Evolutionary conservation across 2,888 invertebrate species (phyloP).

Genomic region (Acrocera orbiculus): DNA sequence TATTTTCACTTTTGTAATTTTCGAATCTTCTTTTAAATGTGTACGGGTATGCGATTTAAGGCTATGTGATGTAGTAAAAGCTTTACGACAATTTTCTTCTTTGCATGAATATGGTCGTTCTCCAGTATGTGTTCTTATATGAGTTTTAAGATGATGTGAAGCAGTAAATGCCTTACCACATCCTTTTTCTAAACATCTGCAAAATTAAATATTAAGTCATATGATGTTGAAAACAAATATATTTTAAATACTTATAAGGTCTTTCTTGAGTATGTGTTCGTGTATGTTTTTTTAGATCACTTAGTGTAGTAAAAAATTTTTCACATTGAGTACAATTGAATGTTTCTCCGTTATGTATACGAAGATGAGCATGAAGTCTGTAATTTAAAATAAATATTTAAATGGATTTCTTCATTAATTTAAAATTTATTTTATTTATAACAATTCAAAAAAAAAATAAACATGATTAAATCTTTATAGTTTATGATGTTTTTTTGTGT

Average conservation of each 20-base stretch:
- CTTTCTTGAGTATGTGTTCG: constrained; percentile 84
- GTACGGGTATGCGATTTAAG: constrained; percentile 61
- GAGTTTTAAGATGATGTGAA: constrained; percentile 86
- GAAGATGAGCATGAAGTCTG: constrained; percentile 72
- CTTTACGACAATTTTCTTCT: constrained; percentile 47
- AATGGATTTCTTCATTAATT: background rate
- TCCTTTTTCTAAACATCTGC: constrained; percentile 60
- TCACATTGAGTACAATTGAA: constrained; percentile 82
- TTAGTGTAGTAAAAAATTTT: constrained; percentile 84
- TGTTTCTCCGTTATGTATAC: constrained; percentile 84
- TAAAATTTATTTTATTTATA: background rate
- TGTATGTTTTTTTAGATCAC: constrained; percentile 86
- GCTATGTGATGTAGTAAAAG: constrained; percentile 73
- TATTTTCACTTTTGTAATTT: constrained; percentile 1
- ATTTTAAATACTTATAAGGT: constrained; percentile 55
- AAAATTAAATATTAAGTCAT: background rate
- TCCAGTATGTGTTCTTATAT: constrained; percentile 53
- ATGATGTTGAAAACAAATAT: constrained; percentile 1
- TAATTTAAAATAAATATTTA: background rate
- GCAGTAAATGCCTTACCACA: constrained; percentile 89
- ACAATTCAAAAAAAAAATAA: background rate
- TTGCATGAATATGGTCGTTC: constrained; percentile 63
- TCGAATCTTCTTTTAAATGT: constrained; percentile 37
- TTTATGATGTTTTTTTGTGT: too few relatives aligned
- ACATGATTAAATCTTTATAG: too few relatives aligned